Percentiles rank a stretch among this genome's conserved stretches.
These are phyloP conservation scores for Notospermus geniculatus DNA, from an alignment of 1,140 invertebrate species.

Conservation along the genomic window DNA sequence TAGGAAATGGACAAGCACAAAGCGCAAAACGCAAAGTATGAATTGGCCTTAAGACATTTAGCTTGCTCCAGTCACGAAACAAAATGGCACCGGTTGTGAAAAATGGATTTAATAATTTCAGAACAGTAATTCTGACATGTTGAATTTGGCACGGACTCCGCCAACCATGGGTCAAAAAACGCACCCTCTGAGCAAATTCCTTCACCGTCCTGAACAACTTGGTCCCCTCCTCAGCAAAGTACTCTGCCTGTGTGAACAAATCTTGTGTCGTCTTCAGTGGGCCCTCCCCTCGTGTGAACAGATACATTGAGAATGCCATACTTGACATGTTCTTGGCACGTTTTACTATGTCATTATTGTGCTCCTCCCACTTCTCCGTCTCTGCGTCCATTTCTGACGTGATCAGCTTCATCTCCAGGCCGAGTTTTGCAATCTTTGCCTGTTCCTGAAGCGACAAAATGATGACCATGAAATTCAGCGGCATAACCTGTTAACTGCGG, in stretches of 20 bases:
- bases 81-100: too few relatives aligned
- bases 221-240: conserved; percentile 96
- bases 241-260: conserved; percentile 98
- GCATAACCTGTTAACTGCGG: too few relatives aligned
- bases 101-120: too few relatives aligned
- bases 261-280: conserved; percentile 97
- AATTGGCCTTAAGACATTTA: too few relatives aligned
- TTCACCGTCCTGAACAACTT: conserved; percentile 97
- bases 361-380: conserved; percentile 90
- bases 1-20: too few relatives aligned
- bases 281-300: conserved; percentile 97
- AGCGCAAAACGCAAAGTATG: too few relatives aligned
- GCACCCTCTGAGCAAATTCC: conserved; percentile 98
- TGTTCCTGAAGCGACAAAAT: conserved; percentile 71
- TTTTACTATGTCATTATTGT: conserved; percentile 97
- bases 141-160: too few relatives aligned
- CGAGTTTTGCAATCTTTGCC: conserved; percentile 95
- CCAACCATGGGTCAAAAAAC: too few relatives aligned
- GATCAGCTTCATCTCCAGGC: conserved; percentile 94
- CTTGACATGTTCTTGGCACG: conserved; percentile 98
- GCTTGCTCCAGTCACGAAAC: too few relatives aligned
- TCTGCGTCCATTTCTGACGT: conserved; percentile 96
- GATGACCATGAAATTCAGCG: too few relatives aligned
- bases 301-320: conserved; percentile 98
- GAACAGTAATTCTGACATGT: too few relatives aligned